A percentile compares a stretch with the other conserved stretches of the same genome.
Evolutionary conservation across 1,140 invertebrate genomes (phyloP).

Genomic region (Scaptomyza hsui): DNA sequence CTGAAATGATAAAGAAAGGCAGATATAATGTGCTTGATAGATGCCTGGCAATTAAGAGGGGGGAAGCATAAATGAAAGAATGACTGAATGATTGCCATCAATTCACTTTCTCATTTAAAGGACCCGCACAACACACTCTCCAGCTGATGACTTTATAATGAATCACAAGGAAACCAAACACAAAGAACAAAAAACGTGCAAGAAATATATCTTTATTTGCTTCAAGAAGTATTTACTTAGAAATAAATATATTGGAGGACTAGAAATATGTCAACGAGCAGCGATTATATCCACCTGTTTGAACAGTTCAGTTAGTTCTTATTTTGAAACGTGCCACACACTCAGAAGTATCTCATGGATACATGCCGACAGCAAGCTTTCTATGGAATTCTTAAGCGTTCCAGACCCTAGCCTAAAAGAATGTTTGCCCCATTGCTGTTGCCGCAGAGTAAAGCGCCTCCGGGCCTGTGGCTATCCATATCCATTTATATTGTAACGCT

Average conservation of each 20-base stretch:
- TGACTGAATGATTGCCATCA: constrained; percentile 6
- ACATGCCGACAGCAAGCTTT: constrained; percentile 11
- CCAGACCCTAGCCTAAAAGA: not conserved
- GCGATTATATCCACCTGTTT: too few species aligned
- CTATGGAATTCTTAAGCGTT: not conserved
- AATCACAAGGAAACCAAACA: not conserved
- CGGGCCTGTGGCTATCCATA: constrained; percentile 45
- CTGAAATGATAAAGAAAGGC: constrained; percentile 16
- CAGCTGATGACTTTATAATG: constrained; percentile 8
- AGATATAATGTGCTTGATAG: constrained; percentile 33
- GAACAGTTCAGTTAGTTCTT: too few species aligned
- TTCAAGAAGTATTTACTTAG: too few species aligned
- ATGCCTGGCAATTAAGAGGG: constrained; percentile 37
- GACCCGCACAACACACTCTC: constrained; percentile 8
- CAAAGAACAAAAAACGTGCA: too few species aligned
- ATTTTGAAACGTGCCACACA: too few species aligned
- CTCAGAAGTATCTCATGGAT: not conserved
- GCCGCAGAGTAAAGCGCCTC: constrained; percentile 3
- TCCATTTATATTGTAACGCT: constrained; percentile 72
- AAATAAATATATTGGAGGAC: too few species aligned
- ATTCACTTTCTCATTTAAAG: constrained; percentile 13
- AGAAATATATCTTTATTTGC: too few species aligned
- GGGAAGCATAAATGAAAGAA: not conserved
- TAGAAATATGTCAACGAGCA: too few species aligned
- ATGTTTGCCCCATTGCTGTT: constrained; percentile 2